Evolutionary conservation across 2,797 vertebrate genomes (phyloP).

Genomic region (Sternotherus odoratus): DNA sequence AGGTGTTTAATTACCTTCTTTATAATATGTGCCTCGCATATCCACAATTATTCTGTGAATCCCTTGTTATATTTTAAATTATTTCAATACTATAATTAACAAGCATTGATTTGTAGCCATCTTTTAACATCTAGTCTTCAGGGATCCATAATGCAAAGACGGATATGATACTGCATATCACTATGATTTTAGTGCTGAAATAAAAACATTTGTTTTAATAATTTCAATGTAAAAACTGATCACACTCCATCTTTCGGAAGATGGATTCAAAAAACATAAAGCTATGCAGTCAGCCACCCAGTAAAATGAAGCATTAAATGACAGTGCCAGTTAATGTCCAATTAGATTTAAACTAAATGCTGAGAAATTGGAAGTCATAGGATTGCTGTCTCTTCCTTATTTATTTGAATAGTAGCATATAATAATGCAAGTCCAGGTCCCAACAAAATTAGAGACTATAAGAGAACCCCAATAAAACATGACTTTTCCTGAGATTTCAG

Average conservation of each 20-base stretch:
- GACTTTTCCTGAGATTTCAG: conserved; percentile 71
- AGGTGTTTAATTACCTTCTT: neutral
- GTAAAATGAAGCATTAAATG: conserved; percentile 48
- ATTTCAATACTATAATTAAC: neutral
- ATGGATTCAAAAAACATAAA: conserved; percentile 35
- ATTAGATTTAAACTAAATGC: conserved; percentile 58
- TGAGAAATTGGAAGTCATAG: conserved; percentile 53
- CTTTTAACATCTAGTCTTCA: conserved; percentile 5
- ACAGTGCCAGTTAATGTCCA: conserved; percentile 59
- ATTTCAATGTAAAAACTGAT: conserved; percentile 41
- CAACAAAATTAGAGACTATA: conserved; percentile 53
- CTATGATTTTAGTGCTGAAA: conserved; percentile 31
- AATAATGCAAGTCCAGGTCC: conserved; percentile 62
- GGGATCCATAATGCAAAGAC: conserved; percentile 6
- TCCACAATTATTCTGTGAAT: neutral
- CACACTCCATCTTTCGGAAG: conserved; percentile 33
- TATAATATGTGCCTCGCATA: neutral
- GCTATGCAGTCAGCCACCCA: conserved; percentile 26
- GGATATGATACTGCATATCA: neutral
- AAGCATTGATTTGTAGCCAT: conserved; percentile 16
- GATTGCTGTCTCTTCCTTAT: conserved; percentile 36
- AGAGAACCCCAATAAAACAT: conserved; percentile 70
- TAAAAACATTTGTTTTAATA: conserved; percentile 25
- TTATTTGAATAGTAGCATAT: conserved; percentile 61
- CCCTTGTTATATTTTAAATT: neutral